phyloP scores from a whole-genome alignment of 2,113 vertebrate genomes.

The Carlito syrichta region DNA sequence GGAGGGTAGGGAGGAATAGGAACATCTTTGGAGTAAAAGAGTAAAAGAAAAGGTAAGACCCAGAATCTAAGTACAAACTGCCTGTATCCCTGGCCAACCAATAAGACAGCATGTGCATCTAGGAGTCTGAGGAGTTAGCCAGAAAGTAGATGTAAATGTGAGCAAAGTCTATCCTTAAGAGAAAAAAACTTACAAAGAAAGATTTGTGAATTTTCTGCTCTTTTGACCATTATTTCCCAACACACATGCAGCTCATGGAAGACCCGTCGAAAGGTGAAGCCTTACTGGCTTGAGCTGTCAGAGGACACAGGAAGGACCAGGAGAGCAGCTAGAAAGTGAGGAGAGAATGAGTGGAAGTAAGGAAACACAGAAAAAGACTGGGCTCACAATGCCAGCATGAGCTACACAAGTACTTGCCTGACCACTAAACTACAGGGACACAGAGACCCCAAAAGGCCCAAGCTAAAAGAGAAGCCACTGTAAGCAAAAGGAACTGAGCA shows the following conservation, averaged over 20 bases:
- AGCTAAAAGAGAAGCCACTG: not conserved
- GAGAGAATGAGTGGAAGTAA: not conserved
- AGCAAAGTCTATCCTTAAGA: not conserved
- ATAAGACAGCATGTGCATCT: accelerated
- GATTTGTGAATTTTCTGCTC: not conserved
- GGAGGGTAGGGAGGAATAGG: not conserved
- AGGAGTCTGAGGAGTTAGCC: not conserved
- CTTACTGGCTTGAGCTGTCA: not conserved
- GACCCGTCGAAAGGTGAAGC: not conserved
- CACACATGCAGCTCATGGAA: not conserved
- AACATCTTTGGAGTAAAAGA: not conserved
- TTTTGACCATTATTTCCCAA: not conserved
- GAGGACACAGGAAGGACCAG: not conserved
- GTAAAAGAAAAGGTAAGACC: not conserved
- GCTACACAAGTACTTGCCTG: too few species aligned
- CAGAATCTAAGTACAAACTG: not conserved
- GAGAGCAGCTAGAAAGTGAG: not conserved
- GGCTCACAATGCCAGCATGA: not conserved
- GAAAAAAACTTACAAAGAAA: too few species aligned
- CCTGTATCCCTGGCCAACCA: not conserved
- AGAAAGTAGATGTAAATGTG: not conserved
- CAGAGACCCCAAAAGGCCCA: too few species aligned
- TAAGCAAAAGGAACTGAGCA: not conserved
- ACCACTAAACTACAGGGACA: not conserved
- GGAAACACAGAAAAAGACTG: too few species aligned